phyloP scores from a whole-genome alignment of 2,888 invertebrate genomes.

The Malachius bipustulatus region DNA sequence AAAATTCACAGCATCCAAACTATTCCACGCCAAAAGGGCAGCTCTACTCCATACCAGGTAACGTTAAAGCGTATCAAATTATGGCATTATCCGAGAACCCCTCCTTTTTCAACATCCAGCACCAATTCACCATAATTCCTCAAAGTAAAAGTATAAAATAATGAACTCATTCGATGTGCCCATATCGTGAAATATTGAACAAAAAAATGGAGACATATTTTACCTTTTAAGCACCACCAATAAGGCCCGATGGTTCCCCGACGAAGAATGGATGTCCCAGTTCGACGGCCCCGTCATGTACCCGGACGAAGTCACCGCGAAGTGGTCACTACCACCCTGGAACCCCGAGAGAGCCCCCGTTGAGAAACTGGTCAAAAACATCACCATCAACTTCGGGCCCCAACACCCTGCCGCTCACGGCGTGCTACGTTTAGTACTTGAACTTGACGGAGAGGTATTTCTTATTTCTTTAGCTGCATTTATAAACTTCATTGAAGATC shows the following conservation, averaged over 20 bases:
- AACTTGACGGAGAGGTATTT: conserved; percentile 74
- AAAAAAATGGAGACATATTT: conserved; percentile 14
- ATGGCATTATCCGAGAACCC: conserved; percentile 7
- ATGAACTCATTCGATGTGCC: too few relatives aligned
- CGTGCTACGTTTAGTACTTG: conserved; percentile 72
- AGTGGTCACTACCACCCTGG: conserved; percentile 54
- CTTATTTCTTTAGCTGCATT: too few relatives aligned
- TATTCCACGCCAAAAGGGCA: conserved; percentile 28
- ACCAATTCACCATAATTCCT: too few relatives aligned
- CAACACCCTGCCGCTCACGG: conserved; percentile 94
- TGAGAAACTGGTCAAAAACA: conserved; percentile 75
- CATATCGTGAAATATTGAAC: too few relatives aligned
- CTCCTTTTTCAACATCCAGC: too few relatives aligned
- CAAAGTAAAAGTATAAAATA: too few relatives aligned
- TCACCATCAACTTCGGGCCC: conserved; percentile 82
- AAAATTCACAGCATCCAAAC: conserved; percentile 31
- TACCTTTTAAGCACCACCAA: conserved; percentile 36
- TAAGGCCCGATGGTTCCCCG: conserved; percentile 67
- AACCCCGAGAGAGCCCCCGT: conserved; percentile 47
- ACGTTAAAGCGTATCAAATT: too few relatives aligned
- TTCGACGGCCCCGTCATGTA: conserved; percentile 64
- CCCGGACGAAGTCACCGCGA: conserved; percentile 51
- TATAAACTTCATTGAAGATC: too few relatives aligned
- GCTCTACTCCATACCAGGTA: conserved; percentile 33
- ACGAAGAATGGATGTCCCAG: conserved; percentile 56